Base-by-base conservation (phyloP, 1,140 invertebrate genomes). In the Atta colombica region DNA sequence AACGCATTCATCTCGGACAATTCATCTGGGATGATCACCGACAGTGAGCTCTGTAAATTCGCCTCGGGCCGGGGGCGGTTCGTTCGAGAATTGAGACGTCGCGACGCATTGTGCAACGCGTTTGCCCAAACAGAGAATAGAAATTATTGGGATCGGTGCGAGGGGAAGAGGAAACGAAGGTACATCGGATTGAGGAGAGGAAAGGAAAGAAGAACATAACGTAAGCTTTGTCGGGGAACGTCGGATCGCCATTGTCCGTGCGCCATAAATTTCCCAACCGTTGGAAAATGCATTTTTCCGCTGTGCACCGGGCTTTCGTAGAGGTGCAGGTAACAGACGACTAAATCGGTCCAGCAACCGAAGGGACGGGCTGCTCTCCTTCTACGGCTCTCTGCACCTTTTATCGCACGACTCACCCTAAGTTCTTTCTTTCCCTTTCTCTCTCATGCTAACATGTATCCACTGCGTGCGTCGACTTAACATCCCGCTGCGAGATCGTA, bases 281-380 rank as follows among this genome's bases (percentile, higher is more conserved):
- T 88, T 92, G 92, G 90, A 90, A 93, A 93, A 93, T 91, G 90
- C 91, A 92, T 92, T 93, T 93, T 93, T 93, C 92, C 92, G 85
- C 86, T 63, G 81, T 77, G 80, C 91, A 89, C 77, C 91, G 74
- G 87, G 91, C 88, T 69, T 69, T 65, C 25, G 53, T 69, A 53
- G 84, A 53, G 80, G 45, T 21, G 61, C 87, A 92, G 92, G 89
- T 90, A 91, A 89, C 82, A 66, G 77, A 82, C 61, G 85, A 71
- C 74, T 77, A 72, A 71, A 61, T 61, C 81, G 68, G 85, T 78
- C 53, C 63, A 66, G 63, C 45, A 80, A 14, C 5, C 49, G 12
- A 31, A 25, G 65, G 78, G 21, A 31, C 25, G 8, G 21, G n/a
- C 16, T 81, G n/a, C 31, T 12, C 49, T 28, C 49, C 51, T 68